Conservation (phyloP, 2,113 vertebrate species). For the Heterotilapia buettikoferi region DNA sequence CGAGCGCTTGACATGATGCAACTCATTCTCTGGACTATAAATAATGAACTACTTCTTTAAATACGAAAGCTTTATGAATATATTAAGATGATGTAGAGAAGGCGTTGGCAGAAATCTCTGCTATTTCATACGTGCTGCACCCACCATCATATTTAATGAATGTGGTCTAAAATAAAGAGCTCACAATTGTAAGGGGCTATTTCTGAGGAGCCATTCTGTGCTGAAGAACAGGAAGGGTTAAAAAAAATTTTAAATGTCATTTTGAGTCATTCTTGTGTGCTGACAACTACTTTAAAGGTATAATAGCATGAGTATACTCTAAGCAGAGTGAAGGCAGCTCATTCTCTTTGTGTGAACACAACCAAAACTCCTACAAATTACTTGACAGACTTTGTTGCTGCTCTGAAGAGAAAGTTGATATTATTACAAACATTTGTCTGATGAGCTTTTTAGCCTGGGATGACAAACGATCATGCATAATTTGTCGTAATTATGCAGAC, state of each 20-base stretch:
- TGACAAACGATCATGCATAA: constrained; percentile 57
- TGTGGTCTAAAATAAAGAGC: background rate
- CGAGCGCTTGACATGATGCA: background rate
- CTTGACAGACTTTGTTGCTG: constrained; percentile 12
- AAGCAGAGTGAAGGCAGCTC: background rate
- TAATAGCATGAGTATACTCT: background rate
- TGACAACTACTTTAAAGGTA: background rate
- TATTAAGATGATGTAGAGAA: constrained; percentile 1
- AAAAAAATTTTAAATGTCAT: background rate
- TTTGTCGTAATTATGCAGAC: constrained; percentile 65
- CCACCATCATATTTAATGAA: constrained; percentile 28
- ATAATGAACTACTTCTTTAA: constrained; percentile 53
- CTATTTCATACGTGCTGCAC: background rate
- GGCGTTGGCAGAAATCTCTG: constrained; percentile 19
- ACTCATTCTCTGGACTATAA: constrained; percentile 5
- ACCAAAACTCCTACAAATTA: background rate
- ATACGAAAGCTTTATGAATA: constrained; percentile 37
- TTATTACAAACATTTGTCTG: constrained; percentile 56
- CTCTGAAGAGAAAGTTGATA: constrained; percentile 10
- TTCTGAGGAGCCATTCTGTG: background rate
- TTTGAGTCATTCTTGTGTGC: background rate
- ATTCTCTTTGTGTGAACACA: background rate
- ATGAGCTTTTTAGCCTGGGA: constrained; percentile 47
- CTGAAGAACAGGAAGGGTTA: background rate
- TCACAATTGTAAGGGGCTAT: background rate